phyloP scores from a whole-genome alignment of 2,797 vertebrate genomes.

The Xiphorhynchus erythropygius region DNA sequence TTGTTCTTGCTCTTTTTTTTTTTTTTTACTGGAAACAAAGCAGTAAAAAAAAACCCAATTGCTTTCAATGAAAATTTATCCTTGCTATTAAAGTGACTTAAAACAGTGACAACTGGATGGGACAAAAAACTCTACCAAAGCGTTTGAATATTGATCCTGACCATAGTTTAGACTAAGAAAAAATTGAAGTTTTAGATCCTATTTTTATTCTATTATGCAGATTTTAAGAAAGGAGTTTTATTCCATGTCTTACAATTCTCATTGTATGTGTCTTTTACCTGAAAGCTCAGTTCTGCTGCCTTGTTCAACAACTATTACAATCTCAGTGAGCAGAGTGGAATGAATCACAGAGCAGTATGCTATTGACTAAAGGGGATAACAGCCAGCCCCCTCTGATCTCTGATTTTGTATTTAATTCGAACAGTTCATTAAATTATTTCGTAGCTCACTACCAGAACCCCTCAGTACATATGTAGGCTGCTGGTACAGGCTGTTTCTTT shows the following conservation, averaged over 20 bases:
- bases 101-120: not conserved
- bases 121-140: not conserved
- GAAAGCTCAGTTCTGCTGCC: not conserved
- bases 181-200: not conserved
- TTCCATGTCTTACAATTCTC: not conserved
- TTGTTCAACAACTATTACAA: not conserved
- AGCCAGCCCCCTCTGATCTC: not conserved
- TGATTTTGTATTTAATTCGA: not conserved
- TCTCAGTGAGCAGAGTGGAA: not conserved
- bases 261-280: not conserved
- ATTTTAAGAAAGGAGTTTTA: not conserved
- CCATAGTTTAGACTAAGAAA: not conserved
- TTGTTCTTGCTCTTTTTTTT: conserved; percentile 60
- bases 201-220: not conserved
- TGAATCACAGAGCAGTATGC: rapidly evolving
- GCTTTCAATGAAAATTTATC: conserved; percentile 46
- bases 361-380: not conserved
- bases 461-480: not conserved
- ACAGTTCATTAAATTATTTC: not conserved
- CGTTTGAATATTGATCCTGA: not conserved
- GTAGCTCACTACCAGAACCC: not conserved
- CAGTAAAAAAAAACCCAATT: not conserved
- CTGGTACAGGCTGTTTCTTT: not conserved
- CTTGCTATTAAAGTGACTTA: not conserved
- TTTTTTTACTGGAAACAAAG: conserved; percentile 60